phyloP scores from a whole-genome alignment of 2,113 vertebrate genomes.

The Dicerorhinus sumatrensis region DNA sequence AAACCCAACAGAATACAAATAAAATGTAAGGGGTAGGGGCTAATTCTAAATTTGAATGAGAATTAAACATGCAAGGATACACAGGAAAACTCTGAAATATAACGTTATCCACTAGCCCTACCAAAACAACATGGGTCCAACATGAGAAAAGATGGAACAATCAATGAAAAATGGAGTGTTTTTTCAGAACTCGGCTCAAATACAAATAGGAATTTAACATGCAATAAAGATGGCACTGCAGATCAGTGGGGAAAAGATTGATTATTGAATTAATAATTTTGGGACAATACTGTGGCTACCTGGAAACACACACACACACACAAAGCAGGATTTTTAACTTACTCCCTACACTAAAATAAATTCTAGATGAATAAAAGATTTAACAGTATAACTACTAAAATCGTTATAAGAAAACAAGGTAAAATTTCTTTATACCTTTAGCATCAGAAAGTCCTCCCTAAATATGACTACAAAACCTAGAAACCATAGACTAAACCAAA shows the following conservation, averaged over 20 bases:
- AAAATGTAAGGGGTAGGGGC: background rate
- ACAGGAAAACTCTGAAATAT: background rate
- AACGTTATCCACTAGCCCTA: background rate
- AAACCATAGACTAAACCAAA: background rate
- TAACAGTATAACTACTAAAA: slow-evolving; percentile 2
- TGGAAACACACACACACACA: background rate
- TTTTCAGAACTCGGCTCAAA: background rate
- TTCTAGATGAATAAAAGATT: slow-evolving; percentile 45
- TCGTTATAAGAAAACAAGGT: background rate
- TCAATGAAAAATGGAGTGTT: background rate
- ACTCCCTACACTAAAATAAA: slow-evolving; percentile 9
- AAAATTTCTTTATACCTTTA: slow-evolving; percentile 21
- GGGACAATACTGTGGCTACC: background rate
- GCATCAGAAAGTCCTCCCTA: background rate
- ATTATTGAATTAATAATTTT: slow-evolving; percentile 8
- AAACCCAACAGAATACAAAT: slow-evolving; percentile 4
- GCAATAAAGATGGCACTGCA: background rate
- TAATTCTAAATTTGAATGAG: slow-evolving; percentile 30
- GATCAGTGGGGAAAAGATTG: background rate
- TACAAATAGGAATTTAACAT: background rate
- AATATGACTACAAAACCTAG: background rate
- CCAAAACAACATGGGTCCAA: background rate
- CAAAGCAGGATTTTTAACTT: background rate
- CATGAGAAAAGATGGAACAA: background rate
- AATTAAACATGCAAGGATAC: background rate